Evolutionary conservation across 2,797 vertebrate species (phyloP).

Genomic region (Chlorospingus flavigularis): DNA sequence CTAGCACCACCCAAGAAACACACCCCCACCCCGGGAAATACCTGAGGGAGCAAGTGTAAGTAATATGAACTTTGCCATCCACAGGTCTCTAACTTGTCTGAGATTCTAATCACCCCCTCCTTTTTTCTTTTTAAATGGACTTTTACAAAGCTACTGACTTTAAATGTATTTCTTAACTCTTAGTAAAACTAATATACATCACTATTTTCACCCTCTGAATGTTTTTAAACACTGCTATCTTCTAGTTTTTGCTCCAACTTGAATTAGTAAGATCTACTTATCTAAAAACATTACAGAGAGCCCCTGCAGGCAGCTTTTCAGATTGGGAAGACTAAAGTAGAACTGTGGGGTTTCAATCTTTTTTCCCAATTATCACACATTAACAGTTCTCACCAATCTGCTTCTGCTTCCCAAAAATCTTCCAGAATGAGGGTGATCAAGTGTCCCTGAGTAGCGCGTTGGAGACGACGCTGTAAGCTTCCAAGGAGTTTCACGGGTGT

Average conservation of each 20-base stretch:
- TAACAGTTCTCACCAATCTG: conserved; percentile 79
- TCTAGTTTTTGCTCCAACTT: not conserved
- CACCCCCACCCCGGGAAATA: rapidly evolving
- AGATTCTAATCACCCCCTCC: not conserved
- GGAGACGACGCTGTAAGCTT: conserved; percentile 79
- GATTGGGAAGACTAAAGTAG: not conserved
- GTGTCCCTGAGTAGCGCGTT: conserved; percentile 75
- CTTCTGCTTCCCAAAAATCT: conserved; percentile 80
- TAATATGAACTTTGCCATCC: not conserved
- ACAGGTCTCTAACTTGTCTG: not conserved
- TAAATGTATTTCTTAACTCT: not conserved
- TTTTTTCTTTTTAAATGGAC: not conserved
- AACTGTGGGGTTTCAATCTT: not conserved
- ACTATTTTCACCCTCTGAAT: not conserved
- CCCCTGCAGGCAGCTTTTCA: not conserved
- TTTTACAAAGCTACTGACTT: not conserved
- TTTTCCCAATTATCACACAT: not conserved
- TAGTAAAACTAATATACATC: not conserved
- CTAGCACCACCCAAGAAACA: not conserved
- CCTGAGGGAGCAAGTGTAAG: not conserved
- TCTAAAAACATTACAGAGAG: not conserved
- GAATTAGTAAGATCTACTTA: not conserved
- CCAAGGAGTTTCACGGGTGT: conserved; percentile 79
- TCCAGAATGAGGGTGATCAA: conserved; percentile 79
- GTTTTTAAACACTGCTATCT: not conserved